Base-by-base conservation (phyloP, 2,888 invertebrate species). In the Acholoe squamosa region DNA sequence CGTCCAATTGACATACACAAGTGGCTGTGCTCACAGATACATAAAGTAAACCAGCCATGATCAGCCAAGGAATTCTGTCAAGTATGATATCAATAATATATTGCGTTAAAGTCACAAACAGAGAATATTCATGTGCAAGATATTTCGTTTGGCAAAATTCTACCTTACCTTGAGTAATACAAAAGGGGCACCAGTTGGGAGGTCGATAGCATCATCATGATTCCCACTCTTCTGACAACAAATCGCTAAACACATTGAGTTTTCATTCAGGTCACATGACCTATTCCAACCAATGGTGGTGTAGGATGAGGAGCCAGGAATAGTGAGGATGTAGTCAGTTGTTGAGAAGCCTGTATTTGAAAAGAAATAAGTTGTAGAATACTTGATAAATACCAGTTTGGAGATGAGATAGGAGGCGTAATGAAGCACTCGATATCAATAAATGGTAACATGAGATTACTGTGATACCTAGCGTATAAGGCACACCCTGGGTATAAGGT, bases 191-290 rank as follows among this genome's bases (percentile, higher is more conserved):
- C n/a, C 34, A n/a, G 84, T 84, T 14, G 84, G 84, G 19, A 84
- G 84, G 43, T 22, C 43, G 1, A 71, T 71, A 10, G 22, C 14
- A 22, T 19, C 34, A n/a, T 43, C 84, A 22, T 22, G 16, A 33
- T 10, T 43, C 1, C 84, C 84, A 25, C 33, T 34, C 84, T 84
- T 25, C 51, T 34, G 43, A 84, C 84, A 84, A 84, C 84, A 84
- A 16, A 84, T 51, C 10, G 84, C 28, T 0, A 84, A 10, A 25
- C 84, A 84, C 43, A 84, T 22, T 12, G n/a, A 34, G 43, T 34
- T 22, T 10, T 34, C 43, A 34, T 84, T 28, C 22, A 34, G 34
- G 84, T 84, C 84, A 84, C 84, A 84, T 33, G 84, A 84, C 84
- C 25, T 16, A 25, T 84, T 84, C 51, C 34, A 84, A 43, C n/a